phyloP scores from a whole-genome alignment of 64 coral and sea anemone genomes.

The Montipora cactus region DNA sequence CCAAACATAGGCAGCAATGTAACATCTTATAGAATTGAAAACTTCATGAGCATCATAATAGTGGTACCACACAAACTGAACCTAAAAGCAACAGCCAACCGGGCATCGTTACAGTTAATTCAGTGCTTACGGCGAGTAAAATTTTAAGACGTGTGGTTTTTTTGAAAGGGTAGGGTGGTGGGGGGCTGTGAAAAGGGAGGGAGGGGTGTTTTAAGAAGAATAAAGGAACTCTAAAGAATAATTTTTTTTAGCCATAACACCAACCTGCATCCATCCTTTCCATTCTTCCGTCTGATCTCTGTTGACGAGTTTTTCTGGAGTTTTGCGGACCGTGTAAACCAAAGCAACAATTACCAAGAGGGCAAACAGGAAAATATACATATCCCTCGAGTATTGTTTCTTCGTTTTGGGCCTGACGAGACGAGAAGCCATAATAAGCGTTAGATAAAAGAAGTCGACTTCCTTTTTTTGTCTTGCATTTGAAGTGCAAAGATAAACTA shows the following conservation, averaged over 20 bases:
- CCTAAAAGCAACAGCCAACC: constrained; percentile 27
- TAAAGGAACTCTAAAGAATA: background rate
- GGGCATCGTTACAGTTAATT: too few relatives aligned
- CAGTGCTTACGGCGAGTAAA: too few relatives aligned
- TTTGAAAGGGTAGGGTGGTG: too few relatives aligned
- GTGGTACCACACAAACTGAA: constrained; percentile 99
- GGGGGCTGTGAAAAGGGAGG: too few relatives aligned
- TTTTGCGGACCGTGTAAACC: constrained; percentile 77
- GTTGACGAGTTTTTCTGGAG: constrained; percentile 94
- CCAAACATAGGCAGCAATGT: constrained; percentile 97
- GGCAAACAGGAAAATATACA: constrained; percentile 84
- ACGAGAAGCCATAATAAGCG: background rate
- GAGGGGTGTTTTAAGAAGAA: background rate
- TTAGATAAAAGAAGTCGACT: too few relatives aligned
- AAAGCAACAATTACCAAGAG: constrained; percentile 87
- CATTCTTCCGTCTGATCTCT: constrained; percentile 98
- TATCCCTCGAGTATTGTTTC: constrained; percentile 97
- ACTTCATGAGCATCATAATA: constrained; percentile 98
- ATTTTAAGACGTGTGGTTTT: too few relatives aligned
- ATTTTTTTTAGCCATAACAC: background rate
- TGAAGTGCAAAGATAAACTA: too few relatives aligned
- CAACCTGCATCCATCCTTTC: constrained; percentile 99
- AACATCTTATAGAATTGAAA: constrained; percentile 97
- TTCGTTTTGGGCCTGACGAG: constrained; percentile 85
- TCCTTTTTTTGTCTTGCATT: too few relatives aligned